Conservation (phyloP, 2,797 vertebrate species). For the Diglossa cyanea region DNA sequence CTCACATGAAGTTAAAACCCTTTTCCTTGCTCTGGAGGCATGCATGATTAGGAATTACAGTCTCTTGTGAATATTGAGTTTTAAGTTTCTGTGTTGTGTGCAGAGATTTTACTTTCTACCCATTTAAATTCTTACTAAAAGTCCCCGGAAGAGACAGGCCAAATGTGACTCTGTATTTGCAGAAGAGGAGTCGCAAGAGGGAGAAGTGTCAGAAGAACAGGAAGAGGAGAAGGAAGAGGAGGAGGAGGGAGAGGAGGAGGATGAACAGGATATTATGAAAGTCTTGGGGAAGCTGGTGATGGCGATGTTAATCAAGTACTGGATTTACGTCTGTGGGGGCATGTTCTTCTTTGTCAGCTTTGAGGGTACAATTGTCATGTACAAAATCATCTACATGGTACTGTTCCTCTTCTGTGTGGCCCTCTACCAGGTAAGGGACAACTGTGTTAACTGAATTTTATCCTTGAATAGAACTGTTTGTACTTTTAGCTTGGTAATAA, state of each 20-base stretch:
- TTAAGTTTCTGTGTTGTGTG: neutral
- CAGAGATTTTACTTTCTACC: neutral
- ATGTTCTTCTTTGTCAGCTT: conserved; percentile 99
- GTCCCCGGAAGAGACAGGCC: neutral
- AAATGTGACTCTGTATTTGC: conserved; percentile 59
- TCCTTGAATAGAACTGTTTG: neutral
- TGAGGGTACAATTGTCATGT: conserved; percentile 93
- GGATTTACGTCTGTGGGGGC: conserved; percentile 96
- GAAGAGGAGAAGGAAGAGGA: conserved; percentile 75
- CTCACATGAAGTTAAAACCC: neutral
- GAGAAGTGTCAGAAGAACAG: conserved; percentile 74
- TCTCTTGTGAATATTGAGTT: neutral
- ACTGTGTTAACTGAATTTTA: neutral
- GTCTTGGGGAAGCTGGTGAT: conserved; percentile 92
- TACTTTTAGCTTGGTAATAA: neutral
- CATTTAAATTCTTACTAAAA: neutral
- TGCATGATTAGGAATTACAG: neutral
- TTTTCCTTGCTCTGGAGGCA: neutral
- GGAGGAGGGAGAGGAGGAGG: conserved; percentile 77
- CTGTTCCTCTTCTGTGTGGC: conserved; percentile 95
- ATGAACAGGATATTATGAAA: conserved; percentile 90
- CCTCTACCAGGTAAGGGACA: conserved; percentile 88
- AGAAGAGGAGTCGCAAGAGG: conserved; percentile 76
- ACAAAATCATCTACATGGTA: conserved; percentile 99
- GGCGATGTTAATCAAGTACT: conserved; percentile 95